Evolutionary conservation across 1,140 invertebrate genomes (phyloP), one percentile per base, ranked within the genome.

Genomic region (Tetraneura akinire): DNA sequence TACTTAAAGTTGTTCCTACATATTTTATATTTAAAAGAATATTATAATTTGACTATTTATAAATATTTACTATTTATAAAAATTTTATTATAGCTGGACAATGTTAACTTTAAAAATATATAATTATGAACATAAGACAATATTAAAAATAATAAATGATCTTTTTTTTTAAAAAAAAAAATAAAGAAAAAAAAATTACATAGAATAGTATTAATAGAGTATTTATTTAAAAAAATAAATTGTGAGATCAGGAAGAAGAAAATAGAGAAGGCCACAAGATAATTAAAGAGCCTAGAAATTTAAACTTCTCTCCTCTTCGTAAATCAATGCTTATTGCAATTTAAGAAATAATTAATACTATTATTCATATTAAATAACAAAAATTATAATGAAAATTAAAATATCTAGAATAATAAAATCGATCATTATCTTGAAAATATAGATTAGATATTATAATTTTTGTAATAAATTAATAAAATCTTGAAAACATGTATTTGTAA

Each of bases 161-260:
- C n/a, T n/a, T n/a, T n/a, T 42, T 42, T 76, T 37, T 37, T 37
- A 37, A 37, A 37, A 37, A 37, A 37, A 76, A 55, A 57, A 29
- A 37, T 4, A 37, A 37, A 37, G 8, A 76, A 55, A 57, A 29
- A 55, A 73, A 4, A 6, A 21, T 53, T 53, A 64, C 8, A 37
- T 45, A 71, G 23, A 71, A 51, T 71, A 70, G 66, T 45, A n/a
- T 51, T n/a, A 70, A 10, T n/a, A 49, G 21, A 62, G 18, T 16
- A 68, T 68, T 21, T 6, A 53, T 49, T 18, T 51, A 1, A 23
- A 68, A 21, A 21, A 29, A 57, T 23, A 37, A 4, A 4, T 37
- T 37, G 32, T 76, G 71, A 76, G 71, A 76, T 76, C 71, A 76
- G 51, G 23, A 76, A 76, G 51, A 74, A 74, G 71, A 76, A 57